These are phyloP conservation scores for Thunnus thynnus DNA, from an alignment of 2,113 vertebrate genomes.

Conservation along the genomic window DNA sequence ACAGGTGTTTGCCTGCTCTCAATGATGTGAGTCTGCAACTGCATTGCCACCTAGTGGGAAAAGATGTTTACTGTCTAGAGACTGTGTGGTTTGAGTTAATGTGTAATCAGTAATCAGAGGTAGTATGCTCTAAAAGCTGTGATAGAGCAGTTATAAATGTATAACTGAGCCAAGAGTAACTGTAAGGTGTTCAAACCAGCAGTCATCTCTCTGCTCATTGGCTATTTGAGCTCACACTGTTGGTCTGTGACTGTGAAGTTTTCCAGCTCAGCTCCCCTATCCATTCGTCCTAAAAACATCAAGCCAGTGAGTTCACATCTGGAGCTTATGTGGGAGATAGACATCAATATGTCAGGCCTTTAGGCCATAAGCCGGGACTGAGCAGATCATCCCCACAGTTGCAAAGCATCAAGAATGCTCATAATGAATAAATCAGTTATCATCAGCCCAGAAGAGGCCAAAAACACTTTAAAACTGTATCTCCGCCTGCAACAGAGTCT, in stretches of 20 bases:
- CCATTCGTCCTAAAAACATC: slow-evolving; percentile 30
- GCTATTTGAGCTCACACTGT: slow-evolving; percentile 27
- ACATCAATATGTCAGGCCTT: slow-evolving; percentile 43
- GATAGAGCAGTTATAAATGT: background rate
- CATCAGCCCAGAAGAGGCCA: slow-evolving; percentile 21
- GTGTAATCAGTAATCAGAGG: background rate
- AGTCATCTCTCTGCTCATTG: slow-evolving; percentile 14
- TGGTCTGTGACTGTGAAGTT: slow-evolving; percentile 13
- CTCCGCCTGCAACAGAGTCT: background rate
- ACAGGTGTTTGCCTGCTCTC: slow-evolving; percentile 62
- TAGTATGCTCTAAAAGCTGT: background rate
- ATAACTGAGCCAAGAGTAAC: slow-evolving; percentile 2
- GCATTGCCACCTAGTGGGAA: slow-evolving; percentile 82
- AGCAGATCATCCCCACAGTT: slow-evolving; percentile 32
- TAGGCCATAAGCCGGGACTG: slow-evolving; percentile 12
- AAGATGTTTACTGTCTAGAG: slow-evolving; percentile 37
- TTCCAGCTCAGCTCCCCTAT: slow-evolving; percentile 36
- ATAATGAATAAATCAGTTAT: slow-evolving; percentile 43
- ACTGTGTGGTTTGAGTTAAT: slow-evolving; percentile 8
- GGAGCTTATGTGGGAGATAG: slow-evolving; percentile 49
- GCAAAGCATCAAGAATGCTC: slow-evolving; percentile 36
- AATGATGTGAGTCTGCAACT: slow-evolving; percentile 67
- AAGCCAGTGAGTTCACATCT: slow-evolving; percentile 67
- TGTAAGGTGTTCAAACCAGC: background rate
- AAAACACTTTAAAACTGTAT: slow-evolving; percentile 22